Percentiles rank a stretch among this genome's conserved stretches.
These are phyloP conservation scores for Rhagium mordax DNA, from an alignment of 2,888 invertebrate genomes.

Conservation along the genomic window DNA sequence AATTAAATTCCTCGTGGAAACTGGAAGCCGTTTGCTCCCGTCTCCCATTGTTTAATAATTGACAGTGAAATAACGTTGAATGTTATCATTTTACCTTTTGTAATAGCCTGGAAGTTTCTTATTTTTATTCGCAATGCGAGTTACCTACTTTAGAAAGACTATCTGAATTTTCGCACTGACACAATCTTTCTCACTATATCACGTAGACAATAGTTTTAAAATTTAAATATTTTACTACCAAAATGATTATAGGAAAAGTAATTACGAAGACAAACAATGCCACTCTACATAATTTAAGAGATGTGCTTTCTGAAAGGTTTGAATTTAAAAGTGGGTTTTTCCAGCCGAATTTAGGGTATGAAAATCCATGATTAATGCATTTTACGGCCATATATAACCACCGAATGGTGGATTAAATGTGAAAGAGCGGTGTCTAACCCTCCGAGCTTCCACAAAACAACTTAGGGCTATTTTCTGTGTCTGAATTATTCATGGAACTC, in stretches of 20 bases:
- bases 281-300: conserved; percentile 15
- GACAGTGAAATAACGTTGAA: not conserved
- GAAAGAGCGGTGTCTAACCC: conserved; percentile 18
- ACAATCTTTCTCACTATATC: not conserved
- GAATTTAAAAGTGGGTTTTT: conserved; percentile 9
- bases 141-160: not conserved
- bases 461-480: conserved; percentile 45
- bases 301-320: conserved; percentile 22
- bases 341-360: conserved; percentile 6
- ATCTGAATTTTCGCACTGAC: not conserved
- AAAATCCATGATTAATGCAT: conserved; percentile 33
- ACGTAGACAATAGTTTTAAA: not conserved
- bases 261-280: not conserved
- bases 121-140: not conserved
- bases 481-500: conserved; percentile 50
- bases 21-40: too few species aligned
- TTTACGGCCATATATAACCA: conserved; percentile 31
- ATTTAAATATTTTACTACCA: not conserved
- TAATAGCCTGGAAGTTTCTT: not conserved
- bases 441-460: conserved; percentile 34
- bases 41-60: too few species aligned
- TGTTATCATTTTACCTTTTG: not conserved
- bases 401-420: conserved; percentile 32
- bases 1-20: too few species aligned
- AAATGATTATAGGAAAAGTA: conserved; percentile 8